Conservation (phyloP, 1,140 invertebrate genomes). For the Trachymyrmex cornetzi region DNA sequence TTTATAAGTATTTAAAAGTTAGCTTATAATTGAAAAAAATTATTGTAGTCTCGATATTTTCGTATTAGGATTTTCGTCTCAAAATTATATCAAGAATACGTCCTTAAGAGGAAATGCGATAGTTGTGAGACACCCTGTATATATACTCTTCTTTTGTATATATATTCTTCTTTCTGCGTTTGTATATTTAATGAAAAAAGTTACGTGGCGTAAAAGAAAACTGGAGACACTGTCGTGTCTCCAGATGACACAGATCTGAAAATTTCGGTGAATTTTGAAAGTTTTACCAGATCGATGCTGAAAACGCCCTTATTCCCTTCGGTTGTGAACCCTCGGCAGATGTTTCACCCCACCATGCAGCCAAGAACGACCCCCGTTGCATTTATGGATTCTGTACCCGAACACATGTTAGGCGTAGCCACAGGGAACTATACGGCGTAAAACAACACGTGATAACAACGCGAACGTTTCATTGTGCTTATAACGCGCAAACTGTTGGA, state of each 20-base stretch:
- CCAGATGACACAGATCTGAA: not conserved
- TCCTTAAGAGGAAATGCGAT: no score
- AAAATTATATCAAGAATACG: no score
- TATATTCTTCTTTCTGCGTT: not conserved
- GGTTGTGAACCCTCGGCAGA: constrained; percentile 68
- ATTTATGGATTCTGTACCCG: constrained; percentile 48
- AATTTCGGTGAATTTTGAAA: not conserved
- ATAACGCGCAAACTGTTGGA: constrained; percentile 7
- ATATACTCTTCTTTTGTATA: not conserved
- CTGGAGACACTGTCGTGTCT: no score
- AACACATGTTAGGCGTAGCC: constrained; percentile 63
- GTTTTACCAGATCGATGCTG: not conserved
- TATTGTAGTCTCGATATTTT: no score
- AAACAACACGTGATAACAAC: constrained; percentile 44
- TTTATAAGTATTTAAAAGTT: no score
- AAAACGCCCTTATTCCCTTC: constrained; percentile 5
- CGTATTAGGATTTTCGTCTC: no score
- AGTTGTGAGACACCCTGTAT: no score
- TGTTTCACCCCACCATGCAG: constrained; percentile 53
- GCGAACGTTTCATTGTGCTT: constrained; percentile 32
- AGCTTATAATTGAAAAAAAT: no score
- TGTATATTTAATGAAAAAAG: not conserved
- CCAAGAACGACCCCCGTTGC: constrained; percentile 52
- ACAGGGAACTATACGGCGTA: constrained; percentile 22
- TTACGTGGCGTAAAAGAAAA: not conserved